Percentiles rank a stretch among this genome's conserved stretches.
These are phyloP conservation scores for Drosophila pseudoobscura DNA, from an alignment of 1,140 invertebrate genomes.

Conservation along the genomic window DNA sequence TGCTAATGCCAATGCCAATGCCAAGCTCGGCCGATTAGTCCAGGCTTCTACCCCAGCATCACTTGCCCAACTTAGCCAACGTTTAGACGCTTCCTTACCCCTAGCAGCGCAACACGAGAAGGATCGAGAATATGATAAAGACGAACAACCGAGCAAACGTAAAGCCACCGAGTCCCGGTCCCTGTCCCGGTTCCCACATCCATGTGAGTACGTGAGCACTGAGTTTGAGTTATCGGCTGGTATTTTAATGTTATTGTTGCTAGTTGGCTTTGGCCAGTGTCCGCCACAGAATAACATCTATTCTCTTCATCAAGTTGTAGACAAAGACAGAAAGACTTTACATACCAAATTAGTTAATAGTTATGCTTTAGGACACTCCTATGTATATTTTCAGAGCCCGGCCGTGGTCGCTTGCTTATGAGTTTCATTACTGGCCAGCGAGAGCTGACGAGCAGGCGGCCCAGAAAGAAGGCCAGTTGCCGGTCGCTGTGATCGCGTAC, in stretches of 20 bases:
- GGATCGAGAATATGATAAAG: conserved; percentile 10
- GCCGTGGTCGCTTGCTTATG: conserved; percentile 59
- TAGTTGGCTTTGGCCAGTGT: conserved; percentile 52
- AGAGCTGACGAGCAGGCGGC: conserved; percentile 34
- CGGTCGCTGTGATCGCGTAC: conserved; percentile 6
- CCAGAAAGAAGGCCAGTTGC: conserved; percentile 24
- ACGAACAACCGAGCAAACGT: conserved; percentile 25
- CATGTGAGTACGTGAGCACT: conserved; percentile 38
- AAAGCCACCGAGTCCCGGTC: conserved; percentile 20
- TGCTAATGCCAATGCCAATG: conserved; percentile 19
- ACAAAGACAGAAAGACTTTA: conserved; percentile 78
- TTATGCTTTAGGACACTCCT: conserved; percentile 71
- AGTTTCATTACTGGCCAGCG: conserved; percentile 46
- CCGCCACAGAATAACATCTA: conserved; percentile 31
- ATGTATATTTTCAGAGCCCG: conserved; percentile 66
- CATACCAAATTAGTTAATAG: conserved; percentile 80
- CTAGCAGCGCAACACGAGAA: conserved; percentile 21
- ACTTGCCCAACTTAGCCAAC: conserved; percentile 72
- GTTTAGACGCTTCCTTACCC: conserved; percentile 68
- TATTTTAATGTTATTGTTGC: conserved; percentile 62
- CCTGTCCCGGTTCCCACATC: conserved; percentile 23
- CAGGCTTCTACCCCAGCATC: conserved; percentile 7
- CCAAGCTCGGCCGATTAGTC: conserved; percentile 28
- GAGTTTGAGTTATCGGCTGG: conserved; percentile 43
- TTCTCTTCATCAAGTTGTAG: conserved; percentile 55